Conservation (phyloP, 2,888 invertebrate genomes). For the Biston betularia region DNA sequence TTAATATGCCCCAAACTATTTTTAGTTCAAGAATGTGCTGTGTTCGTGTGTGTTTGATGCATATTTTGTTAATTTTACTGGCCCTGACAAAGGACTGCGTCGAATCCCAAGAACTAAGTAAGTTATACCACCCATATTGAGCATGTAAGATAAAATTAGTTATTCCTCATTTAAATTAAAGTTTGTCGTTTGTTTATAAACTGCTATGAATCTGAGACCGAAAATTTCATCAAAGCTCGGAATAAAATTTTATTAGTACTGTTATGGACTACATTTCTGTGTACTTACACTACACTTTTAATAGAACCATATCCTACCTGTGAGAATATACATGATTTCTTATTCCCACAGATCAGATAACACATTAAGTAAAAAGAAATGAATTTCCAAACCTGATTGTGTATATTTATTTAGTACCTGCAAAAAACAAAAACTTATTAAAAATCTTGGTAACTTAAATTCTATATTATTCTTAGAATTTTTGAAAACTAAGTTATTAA, state of each 20-base stretch:
- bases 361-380: too few relatives aligned
- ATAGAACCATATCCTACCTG: too few relatives aligned
- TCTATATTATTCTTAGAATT: too few relatives aligned
- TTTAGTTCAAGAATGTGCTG: constrained; percentile 71
- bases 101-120: constrained; percentile 71
- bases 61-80: constrained; percentile 74
- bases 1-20: constrained; percentile 57
- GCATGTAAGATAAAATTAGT: neutral
- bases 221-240: neutral
- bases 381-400: too few relatives aligned
- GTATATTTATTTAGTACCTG: too few relatives aligned
- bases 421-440: too few relatives aligned
- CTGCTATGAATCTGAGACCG: too few relatives aligned
- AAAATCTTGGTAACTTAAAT: too few relatives aligned
- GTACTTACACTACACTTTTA: neutral
- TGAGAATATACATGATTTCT: too few relatives aligned
- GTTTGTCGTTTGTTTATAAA: neutral
- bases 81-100: constrained; percentile 74
- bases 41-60: constrained; percentile 68
- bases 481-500: too few relatives aligned
- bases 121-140: constrained; percentile 50
- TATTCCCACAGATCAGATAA: too few relatives aligned
- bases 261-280: neutral
- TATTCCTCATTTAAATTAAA: neutral
- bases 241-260: neutral